phyloP scores from a whole-genome alignment of 2,888 invertebrate genomes.

The Pilophorus perplexus region DNA sequence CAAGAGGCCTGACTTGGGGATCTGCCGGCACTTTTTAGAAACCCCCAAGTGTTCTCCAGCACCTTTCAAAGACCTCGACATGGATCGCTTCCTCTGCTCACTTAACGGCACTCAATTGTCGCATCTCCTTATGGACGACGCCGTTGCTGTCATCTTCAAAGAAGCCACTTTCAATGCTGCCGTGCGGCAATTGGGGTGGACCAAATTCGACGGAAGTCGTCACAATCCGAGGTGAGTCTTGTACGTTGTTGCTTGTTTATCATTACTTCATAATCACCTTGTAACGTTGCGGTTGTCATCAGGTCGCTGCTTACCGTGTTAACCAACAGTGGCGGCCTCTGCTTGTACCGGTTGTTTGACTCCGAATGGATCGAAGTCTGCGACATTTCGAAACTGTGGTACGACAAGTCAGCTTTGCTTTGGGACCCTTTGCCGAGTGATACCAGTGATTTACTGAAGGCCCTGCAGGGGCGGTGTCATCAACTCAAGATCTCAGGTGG shows the following conservation, averaged over 20 bases:
- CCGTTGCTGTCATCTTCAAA: constrained; percentile 43
- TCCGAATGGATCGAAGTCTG: constrained; percentile 24
- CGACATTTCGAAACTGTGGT: constrained; percentile 44
- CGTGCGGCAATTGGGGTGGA: constrained; percentile 22
- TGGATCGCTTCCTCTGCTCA: constrained; percentile 40
- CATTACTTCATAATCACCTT: too few species aligned
- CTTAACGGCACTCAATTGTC: constrained; percentile 43
- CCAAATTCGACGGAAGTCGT: constrained; percentile 36
- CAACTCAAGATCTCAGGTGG: constrained; percentile 45
- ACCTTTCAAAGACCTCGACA: constrained; percentile 41
- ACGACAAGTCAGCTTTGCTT: constrained; percentile 32
- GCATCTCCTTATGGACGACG: constrained; percentile 44
- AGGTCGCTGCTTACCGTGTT: constrained; percentile 46
- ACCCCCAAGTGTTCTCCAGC: constrained; percentile 9
- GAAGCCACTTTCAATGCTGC: constrained; percentile 24
- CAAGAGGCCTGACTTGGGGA: constrained; percentile 8
- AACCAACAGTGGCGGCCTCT: constrained; percentile 43
- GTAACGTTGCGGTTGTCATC: too few species aligned
- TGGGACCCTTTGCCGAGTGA: constrained; percentile 36
- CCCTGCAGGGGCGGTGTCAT: constrained; percentile 40
- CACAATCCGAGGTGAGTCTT: too few species aligned
- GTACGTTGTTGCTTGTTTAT: too few species aligned
- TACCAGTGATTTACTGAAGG: constrained; percentile 3
- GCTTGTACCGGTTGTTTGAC: constrained; percentile 23
- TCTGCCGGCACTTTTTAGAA: not conserved